Evolutionary conservation across 1,140 invertebrate genomes (phyloP).

Genomic region (Atta colombica): DNA sequence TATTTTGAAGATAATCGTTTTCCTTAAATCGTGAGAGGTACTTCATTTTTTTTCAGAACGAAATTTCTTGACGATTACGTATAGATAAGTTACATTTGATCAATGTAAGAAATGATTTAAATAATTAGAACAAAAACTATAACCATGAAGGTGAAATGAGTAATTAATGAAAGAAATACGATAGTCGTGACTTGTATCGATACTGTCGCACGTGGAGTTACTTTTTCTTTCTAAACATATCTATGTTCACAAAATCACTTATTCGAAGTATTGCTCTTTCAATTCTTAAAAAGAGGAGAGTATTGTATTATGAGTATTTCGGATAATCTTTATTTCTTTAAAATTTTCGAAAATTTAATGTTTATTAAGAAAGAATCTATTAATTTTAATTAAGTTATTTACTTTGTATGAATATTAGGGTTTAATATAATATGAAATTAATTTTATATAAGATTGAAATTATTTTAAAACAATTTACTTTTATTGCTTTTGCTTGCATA

Average conservation of each 20-base stretch:
- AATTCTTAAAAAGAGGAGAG: neutral
- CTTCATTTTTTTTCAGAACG: no score
- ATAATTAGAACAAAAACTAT: neutral
- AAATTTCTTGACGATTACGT: no score
- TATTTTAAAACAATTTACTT: neutral
- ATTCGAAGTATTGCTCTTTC: neutral
- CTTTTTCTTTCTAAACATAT: neutral
- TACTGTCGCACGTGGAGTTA: neutral
- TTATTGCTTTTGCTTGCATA: neutral
- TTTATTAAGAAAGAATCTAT: neutral
- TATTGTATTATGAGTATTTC: neutral
- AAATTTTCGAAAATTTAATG: neutral
- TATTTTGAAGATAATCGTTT: no score
- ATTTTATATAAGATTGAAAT: slow-evolving; percentile 5
- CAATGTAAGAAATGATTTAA: slow-evolving; percentile 6
- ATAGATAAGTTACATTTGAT: neutral
- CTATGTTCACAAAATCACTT: neutral
- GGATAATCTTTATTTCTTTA: neutral
- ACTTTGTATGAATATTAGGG: neutral
- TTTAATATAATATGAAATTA: neutral
- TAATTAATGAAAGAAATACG: neutral
- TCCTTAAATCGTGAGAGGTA: no score
- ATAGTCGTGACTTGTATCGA: neutral
- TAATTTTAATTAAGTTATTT: slow-evolving; percentile 9
- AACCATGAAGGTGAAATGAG: neutral